These are phyloP conservation scores for Xerus rutilus DNA, from an alignment of 2,797 vertebrate genomes.

Conservation along the genomic window DNA sequence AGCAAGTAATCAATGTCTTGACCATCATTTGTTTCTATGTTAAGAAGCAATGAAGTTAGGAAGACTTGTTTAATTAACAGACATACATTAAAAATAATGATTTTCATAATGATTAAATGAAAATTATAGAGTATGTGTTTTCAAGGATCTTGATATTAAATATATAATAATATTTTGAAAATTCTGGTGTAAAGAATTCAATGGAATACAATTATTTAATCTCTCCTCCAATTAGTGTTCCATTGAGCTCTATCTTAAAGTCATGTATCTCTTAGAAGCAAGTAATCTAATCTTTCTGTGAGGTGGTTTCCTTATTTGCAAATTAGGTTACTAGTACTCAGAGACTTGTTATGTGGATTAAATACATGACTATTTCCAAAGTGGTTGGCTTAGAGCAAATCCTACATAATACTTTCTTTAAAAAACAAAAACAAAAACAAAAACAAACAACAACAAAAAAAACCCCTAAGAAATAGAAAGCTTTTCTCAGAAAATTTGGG, in stretches of 20 bases:
- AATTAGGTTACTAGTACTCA: not conserved
- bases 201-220: not conserved
- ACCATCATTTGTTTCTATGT: not conserved
- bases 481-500: not conserved
- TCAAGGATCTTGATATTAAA: not conserved
- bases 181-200: not conserved
- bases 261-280: not conserved
- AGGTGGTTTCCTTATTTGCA: not conserved
- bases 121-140: too few species aligned
- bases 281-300: not conserved
- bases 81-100: not conserved
- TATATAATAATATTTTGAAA: not conserved
- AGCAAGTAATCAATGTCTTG: not conserved
- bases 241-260: not conserved
- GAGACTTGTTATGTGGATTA: not conserved
- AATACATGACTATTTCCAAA: not conserved
- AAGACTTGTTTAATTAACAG: not conserved
- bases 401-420: not conserved
- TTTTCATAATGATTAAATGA: not conserved
- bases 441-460: too few species aligned
- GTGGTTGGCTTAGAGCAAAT: not conserved
- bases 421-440: not conserved
- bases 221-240: not conserved
- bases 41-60: not conserved
- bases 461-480: not conserved